Evolutionary conservation across 2,797 vertebrate genomes (phyloP).

Genomic region (Emys orbicularis): DNA sequence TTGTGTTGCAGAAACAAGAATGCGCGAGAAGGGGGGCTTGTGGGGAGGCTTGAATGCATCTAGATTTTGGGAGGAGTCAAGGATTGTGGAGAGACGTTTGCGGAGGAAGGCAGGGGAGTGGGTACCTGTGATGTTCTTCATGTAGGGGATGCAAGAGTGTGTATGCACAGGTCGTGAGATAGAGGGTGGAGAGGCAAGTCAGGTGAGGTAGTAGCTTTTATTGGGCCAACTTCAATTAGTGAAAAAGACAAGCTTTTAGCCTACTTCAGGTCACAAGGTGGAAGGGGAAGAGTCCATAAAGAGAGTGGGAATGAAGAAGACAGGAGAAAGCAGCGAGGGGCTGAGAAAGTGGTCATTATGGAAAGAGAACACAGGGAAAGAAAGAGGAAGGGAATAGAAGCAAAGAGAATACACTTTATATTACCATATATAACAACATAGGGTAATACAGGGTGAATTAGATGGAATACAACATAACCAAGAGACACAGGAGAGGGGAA

Average conservation of each 20-base stretch:
- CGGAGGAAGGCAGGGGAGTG: fast-evolving
- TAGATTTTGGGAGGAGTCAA: neutral
- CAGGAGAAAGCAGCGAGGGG: neutral
- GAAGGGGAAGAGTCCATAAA: neutral
- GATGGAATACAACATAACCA: neutral
- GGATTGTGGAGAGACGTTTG: neutral
- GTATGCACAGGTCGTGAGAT: neutral
- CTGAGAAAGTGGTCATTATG: neutral
- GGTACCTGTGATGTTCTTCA: neutral
- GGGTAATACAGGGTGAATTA: neutral
- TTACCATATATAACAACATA: neutral
- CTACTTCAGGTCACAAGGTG: neutral
- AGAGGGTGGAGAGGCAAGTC: neutral
- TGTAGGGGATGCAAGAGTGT: neutral
- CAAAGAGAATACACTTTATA: neutral
- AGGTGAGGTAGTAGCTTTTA: neutral
- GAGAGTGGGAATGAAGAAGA: neutral
- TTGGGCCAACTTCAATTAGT: neutral
- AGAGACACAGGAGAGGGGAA: neutral
- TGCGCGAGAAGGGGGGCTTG: neutral
- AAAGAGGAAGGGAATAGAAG: neutral
- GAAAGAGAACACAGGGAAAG: neutral
- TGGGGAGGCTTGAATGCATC: neutral
- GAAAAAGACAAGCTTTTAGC: neutral
- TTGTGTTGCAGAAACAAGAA: neutral